phyloP scores from a whole-genome alignment of 2,797 vertebrate genomes.

The Microtus obscurus region DNA sequence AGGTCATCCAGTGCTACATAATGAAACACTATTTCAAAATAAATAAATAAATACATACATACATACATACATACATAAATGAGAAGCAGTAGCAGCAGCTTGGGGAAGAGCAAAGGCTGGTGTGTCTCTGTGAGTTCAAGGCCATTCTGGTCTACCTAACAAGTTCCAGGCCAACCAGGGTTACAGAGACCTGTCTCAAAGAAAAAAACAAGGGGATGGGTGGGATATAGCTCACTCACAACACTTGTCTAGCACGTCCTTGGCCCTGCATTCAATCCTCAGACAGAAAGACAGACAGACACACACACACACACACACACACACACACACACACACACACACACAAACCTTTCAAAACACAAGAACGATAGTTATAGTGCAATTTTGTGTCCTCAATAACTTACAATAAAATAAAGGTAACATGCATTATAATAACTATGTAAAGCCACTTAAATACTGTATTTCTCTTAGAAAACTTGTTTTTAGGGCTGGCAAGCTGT shows the following conservation, averaged over 20 bases:
- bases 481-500: not conserved
- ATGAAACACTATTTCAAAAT: not conserved
- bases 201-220: not conserved
- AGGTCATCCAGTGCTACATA: not conserved
- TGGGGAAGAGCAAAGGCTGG: not conserved
- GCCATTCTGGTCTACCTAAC: not conserved
- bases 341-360: not conserved
- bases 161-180: not conserved
- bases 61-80: not conserved
- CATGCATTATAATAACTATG: not conserved
- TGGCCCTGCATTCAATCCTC: not conserved
- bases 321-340: no score
- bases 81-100: not conserved
- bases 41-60: not conserved
- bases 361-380: not conserved
- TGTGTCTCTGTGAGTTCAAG: not conserved
- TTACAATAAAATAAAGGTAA: not conserved
- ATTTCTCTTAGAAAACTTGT: constrained; percentile 29
- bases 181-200: not conserved
- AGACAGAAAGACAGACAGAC: not conserved
- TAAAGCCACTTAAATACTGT: not conserved
- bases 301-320: no score
- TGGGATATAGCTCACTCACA: not conserved
- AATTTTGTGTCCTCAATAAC: constrained; percentile 18
- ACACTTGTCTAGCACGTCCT: not conserved